Conservation (phyloP, 2,113 vertebrate genomes). For the Alaudala cheleensis region DNA sequence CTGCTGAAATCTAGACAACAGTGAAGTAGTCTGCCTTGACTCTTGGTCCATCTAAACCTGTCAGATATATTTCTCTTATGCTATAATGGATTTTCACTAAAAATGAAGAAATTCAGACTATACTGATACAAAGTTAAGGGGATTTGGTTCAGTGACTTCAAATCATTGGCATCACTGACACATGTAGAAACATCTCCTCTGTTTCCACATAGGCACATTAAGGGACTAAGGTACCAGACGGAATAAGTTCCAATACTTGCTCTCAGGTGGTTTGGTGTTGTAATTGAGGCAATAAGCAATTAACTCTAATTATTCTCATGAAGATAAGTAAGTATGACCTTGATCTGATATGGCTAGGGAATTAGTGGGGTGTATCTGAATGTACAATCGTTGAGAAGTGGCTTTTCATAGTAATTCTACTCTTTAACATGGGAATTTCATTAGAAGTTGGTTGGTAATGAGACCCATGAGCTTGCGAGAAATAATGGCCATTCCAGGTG, state of each 20-base stretch:
- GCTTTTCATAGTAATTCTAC: neutral
- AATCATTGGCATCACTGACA: neutral
- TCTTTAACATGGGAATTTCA: neutral
- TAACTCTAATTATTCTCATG: neutral
- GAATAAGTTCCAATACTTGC: neutral
- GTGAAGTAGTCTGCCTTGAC: neutral
- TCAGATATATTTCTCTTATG: neutral
- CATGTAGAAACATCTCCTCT: neutral
- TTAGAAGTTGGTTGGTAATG: neutral
- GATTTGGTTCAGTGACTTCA: neutral
- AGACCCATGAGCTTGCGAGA: neutral
- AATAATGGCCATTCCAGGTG: neutral
- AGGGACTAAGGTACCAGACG: neutral
- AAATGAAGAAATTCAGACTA: neutral
- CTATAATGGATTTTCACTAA: neutral
- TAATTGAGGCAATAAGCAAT: neutral
- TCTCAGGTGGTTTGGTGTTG: neutral
- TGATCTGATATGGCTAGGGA: neutral
- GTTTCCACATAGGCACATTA: neutral
- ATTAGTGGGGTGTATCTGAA: neutral
- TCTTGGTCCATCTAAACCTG: neutral
- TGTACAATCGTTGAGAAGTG: neutral
- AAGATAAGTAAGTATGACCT: conserved; percentile 1
- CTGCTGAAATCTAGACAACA: neutral
- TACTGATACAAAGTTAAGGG: neutral